Evolutionary conservation across 2,797 vertebrate species (phyloP).

Genomic region (Malurus splendens): DNA sequence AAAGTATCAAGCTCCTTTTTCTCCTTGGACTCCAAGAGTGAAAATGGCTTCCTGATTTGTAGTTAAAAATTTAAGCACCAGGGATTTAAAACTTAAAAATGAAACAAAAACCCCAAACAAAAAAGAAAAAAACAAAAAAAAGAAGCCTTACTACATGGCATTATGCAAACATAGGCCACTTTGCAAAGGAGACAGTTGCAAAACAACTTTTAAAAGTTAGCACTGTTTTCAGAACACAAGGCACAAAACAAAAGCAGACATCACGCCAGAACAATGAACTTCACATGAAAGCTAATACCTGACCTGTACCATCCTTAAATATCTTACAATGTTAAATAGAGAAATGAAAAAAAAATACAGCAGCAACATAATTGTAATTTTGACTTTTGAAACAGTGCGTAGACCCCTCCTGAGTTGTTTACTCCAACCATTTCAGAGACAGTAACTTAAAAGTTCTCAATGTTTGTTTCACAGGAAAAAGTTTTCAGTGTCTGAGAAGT

Average conservation of each 20-base stretch:
- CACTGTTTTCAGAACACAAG: slow-evolving; percentile 84
- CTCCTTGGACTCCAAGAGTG: slow-evolving; percentile 65
- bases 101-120: neutral
- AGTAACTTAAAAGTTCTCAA: slow-evolving; percentile 72
- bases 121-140: neutral
- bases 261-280: slow-evolving; percentile 75
- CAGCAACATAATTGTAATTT: slow-evolving; percentile 92
- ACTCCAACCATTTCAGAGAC: slow-evolving; percentile 75
- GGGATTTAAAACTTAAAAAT: slow-evolving; percentile 46
- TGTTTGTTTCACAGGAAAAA: slow-evolving; percentile 73
- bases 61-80: slow-evolving; percentile 64
- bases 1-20: slow-evolving; percentile 50
- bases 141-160: slow-evolving; percentile 47
- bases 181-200: slow-evolving; percentile 69
- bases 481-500: slow-evolving; percentile 78
- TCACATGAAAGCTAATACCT: slow-evolving; percentile 74
- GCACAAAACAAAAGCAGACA: slow-evolving; percentile 84
- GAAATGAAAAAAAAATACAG: slow-evolving; percentile 78
- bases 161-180: slow-evolving; percentile 71
- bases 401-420: slow-evolving; percentile 86
- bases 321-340: slow-evolving; percentile 81
- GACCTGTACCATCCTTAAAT: slow-evolving; percentile 80
- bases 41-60: slow-evolving; percentile 69
- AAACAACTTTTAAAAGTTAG: slow-evolving; percentile 72
- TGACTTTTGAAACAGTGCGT: slow-evolving; percentile 93